Conservation (phyloP, 2,797 vertebrate species). For the Megalops cyprinoides region DNA sequence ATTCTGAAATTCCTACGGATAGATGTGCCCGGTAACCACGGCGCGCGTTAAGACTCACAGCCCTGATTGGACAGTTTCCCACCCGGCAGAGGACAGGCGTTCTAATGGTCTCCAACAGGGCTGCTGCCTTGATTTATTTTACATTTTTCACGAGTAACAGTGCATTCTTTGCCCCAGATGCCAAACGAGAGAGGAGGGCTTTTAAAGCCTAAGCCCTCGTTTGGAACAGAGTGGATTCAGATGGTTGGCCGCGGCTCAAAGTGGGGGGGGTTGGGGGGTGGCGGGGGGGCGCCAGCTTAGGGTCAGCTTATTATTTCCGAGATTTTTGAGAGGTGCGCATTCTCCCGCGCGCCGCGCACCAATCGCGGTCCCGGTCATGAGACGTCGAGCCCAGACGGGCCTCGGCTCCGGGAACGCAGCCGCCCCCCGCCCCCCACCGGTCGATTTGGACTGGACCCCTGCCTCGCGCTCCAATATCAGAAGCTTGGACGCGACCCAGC, state of each 20-base stretch:
- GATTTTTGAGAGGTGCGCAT: conserved; percentile 72
- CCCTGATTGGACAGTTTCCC: too few species aligned
- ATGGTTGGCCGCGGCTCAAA: conserved; percentile 80
- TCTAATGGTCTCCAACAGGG: too few species aligned
- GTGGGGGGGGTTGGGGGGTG: too few species aligned
- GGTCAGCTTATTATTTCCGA: conserved; percentile 79
- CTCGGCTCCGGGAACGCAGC: too few species aligned
- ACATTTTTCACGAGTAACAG: conserved; percentile 54
- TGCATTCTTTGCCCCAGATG: conserved; percentile 62
- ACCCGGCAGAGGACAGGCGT: too few species aligned
- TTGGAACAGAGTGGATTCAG: conserved; percentile 83
- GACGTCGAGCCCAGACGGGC: conserved; percentile 65
- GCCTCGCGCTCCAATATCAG: conserved; percentile 36
- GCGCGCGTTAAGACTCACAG: too few species aligned
- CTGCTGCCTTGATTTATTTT: too few species aligned
- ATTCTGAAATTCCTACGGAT: too few species aligned
- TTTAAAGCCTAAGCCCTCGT: conserved; percentile 81
- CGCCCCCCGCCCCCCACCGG: too few species aligned
- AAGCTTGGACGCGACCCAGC: conserved; percentile 44
- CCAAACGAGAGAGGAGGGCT: conserved; percentile 58
- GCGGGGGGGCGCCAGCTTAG: conserved; percentile 70
- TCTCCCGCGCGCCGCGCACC: conserved; percentile 75
- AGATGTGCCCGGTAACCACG: too few species aligned
- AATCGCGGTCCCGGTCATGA: conserved; percentile 64
- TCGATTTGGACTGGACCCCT: conserved; percentile 39